Base-by-base conservation (phyloP, 2,888 invertebrate genomes). In the Abscondita cerata region DNA sequence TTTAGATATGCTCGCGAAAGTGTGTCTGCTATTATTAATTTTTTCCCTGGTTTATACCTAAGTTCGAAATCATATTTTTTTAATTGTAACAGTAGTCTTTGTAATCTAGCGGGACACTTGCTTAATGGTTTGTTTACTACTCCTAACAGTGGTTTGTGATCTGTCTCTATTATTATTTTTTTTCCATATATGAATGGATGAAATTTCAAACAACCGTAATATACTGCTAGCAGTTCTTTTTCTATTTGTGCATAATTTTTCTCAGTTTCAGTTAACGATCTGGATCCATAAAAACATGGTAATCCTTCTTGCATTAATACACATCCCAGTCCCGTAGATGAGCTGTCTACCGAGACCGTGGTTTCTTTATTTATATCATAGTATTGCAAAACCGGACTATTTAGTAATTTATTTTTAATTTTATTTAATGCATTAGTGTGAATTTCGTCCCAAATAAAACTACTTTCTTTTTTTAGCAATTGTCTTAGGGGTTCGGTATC, bases 161-260 rank as follows among this genome's bases (percentile, higher is more conserved):
- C 71, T 6, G 67, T 67, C 25, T 68, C 16, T 8, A 59, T 25
- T 16, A 1, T 31, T 16, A 46, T n/a, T 2, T 19, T 19, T 31
- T 41, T 25, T 11, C 69, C 73, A 65, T 68, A 75, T 1, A 76
- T 68, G 55, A 73, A 76, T 46, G 72, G 71, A 13, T 72, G 69
- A 57, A 76, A 77, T 53, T 70, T 72, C 12, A 68, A 50, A 54
- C 74, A 73, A 1, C 66, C 74, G 64, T 75, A 75, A 2, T 62
- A 64, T 34, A 76, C 73, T 0, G 76, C 74, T 16, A 75, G 52
- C 9, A 72, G 13, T 54, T 78, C 75, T 64, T 75, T 75, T 47
- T 76, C 75, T 6, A 76, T 75, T 58, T 73, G 73, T 9, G 73
- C 68, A 62, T 73, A n/a, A 25, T 25, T 48, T 2, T 13, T 31